Percentiles rank a stretch among this genome's conserved stretches.
phyloP scores from a whole-genome alignment of 2,797 vertebrate genomes.

The Salarias fasciatus region DNA sequence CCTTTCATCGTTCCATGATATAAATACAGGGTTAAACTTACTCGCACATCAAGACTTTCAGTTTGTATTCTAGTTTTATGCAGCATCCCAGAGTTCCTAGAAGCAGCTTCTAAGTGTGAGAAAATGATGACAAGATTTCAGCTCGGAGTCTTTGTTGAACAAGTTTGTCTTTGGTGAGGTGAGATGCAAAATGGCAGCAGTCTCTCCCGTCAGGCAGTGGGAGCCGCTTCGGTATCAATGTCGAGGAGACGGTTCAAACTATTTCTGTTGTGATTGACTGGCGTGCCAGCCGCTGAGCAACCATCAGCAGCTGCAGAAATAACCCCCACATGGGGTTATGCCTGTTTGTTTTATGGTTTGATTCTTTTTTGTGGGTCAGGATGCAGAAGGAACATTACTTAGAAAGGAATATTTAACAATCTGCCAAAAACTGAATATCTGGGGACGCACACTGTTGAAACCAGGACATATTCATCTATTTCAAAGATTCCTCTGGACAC shows the following conservation, averaged over 20 bases:
- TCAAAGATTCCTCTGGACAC: slow-evolving; percentile 75
- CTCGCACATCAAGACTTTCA: too few species aligned
- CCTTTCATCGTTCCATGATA: too few species aligned
- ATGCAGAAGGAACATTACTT: slow-evolving; percentile 77
- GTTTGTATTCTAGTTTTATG: background rate
- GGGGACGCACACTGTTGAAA: slow-evolving; percentile 72
- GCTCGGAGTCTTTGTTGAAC: slow-evolving; percentile 41
- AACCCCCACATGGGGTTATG: slow-evolving; percentile 70
- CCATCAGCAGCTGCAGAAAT: slow-evolving; percentile 73
- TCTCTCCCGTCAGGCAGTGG: slow-evolving; percentile 52
- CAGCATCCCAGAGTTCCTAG: too few species aligned
- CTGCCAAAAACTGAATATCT: slow-evolving; percentile 75
- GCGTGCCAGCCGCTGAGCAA: slow-evolving; percentile 66
- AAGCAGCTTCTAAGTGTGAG: slow-evolving; percentile 7
- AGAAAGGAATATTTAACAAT: slow-evolving; percentile 78
- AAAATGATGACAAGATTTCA: slow-evolving; percentile 14
- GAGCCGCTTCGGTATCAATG: slow-evolving; percentile 54
- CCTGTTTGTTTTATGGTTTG: slow-evolving; percentile 77
- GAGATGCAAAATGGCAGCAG: slow-evolving; percentile 66
- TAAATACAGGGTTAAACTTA: too few species aligned
- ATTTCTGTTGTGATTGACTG: slow-evolving; percentile 73
- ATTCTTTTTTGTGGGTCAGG: slow-evolving; percentile 76
- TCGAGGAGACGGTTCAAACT: slow-evolving; percentile 63
- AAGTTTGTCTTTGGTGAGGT: slow-evolving; percentile 53
- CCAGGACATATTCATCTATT: slow-evolving; percentile 76